phyloP scores from a whole-genome alignment of 2,797 vertebrate genomes.

The Aplochiton taeniatus region DNA sequence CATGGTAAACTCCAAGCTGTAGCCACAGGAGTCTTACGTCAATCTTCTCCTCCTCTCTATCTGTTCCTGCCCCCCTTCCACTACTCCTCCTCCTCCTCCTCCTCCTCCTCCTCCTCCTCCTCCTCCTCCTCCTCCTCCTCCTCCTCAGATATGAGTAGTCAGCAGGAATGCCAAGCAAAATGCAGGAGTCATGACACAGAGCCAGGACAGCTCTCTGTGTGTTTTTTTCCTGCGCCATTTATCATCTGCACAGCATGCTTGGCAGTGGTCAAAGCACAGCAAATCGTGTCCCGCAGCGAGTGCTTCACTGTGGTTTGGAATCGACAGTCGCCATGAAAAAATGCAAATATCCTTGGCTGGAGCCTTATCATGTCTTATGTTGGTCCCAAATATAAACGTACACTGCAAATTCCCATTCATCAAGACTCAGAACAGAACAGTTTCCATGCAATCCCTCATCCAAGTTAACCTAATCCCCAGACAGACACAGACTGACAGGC shows the following conservation, averaged over 20 bases:
- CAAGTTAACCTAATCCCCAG: neutral
- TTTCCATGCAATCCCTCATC: slow-evolving; percentile 19
- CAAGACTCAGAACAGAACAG: slow-evolving; percentile 8
- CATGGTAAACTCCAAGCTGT: neutral
- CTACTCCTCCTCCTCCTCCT: neutral
- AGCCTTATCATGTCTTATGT: neutral
- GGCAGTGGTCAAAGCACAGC: slow-evolving; percentile 18
- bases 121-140: neutral
- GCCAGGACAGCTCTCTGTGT: slow-evolving; percentile 4
- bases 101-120: neutral
- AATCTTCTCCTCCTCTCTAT: neutral
- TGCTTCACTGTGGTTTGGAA: slow-evolving; percentile 6
- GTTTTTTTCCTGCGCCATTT: slow-evolving; percentile 11
- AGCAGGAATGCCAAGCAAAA: neutral
- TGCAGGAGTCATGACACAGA: neutral
- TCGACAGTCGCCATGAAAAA: slow-evolving; percentile 24
- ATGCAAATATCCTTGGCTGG: slow-evolving; percentile 13
- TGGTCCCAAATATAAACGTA: slow-evolving; percentile 6
- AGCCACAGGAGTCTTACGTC: neutral
- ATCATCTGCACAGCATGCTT: slow-evolving; percentile 25
- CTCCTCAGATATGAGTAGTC: neutral
- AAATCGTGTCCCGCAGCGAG: slow-evolving; percentile 13
- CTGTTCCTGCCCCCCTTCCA: neutral
- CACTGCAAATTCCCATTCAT: slow-evolving; percentile 10
- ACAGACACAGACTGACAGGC: neutral